Conservation (phyloP, 2,888 invertebrate genomes). For the Poecilobothrus nobilitatus region DNA sequence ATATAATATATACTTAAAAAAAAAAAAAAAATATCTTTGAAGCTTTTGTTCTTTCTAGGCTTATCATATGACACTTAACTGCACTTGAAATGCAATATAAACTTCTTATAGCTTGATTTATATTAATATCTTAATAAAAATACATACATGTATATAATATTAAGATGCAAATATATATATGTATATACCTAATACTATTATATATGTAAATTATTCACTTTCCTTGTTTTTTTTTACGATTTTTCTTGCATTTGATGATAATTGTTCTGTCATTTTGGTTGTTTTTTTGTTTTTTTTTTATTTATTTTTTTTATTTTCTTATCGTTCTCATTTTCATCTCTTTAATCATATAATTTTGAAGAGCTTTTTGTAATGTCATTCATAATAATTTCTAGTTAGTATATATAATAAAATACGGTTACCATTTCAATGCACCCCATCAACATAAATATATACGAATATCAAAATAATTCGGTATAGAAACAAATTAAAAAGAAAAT, state of each 20-base stretch:
- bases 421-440: background rate
- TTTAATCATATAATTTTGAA: background rate
- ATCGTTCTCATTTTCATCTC: too few species aligned
- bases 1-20: background rate
- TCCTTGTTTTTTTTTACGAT: too few species aligned
- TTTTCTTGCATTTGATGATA: background rate
- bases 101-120: background rate
- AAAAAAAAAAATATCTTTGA: background rate
- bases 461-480: too few species aligned
- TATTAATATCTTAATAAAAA: background rate
- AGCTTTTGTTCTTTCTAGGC: background rate
- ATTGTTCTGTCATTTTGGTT: background rate
- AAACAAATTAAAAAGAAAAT: too few species aligned
- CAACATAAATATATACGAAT: background rate
- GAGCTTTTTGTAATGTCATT: background rate
- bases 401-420: background rate
- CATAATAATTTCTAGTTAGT: background rate
- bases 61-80: background rate
- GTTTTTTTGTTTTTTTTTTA: background rate
- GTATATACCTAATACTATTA: too few species aligned
- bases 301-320: too few species aligned
- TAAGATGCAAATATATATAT: too few species aligned
- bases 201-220: too few species aligned
- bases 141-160: too few species aligned
- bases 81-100: conserved; percentile 1